phyloP scores from a whole-genome alignment of 2,888 invertebrate species.

The Xanthia togata region DNA sequence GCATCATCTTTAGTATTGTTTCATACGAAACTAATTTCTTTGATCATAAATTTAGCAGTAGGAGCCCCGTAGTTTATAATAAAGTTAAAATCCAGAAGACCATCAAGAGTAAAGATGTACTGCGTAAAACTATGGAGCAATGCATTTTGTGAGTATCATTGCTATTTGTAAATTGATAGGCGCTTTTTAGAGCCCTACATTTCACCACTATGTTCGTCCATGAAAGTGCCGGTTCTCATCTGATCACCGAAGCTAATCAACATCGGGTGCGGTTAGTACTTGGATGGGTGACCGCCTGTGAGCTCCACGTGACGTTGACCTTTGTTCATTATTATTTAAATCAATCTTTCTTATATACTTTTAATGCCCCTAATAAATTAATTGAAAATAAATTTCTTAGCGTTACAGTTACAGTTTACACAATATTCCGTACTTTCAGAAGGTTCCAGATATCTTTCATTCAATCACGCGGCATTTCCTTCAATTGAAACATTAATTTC shows the following conservation, averaged over 20 bases:
- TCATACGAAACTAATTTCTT: slow-evolving; percentile 69
- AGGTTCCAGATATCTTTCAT: neutral
- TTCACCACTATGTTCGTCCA: neutral
- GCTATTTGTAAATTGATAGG: slow-evolving; percentile 45
- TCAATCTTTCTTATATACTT: too few species aligned
- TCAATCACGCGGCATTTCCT: slow-evolving; percentile 41
- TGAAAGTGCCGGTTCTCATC: slow-evolving; percentile 83
- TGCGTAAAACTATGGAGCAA: slow-evolving; percentile 25
- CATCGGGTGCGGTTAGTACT: slow-evolving; percentile 84
- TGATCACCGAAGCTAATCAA: slow-evolving; percentile 86
- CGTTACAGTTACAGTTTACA: neutral
- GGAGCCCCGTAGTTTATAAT: slow-evolving; percentile 6
- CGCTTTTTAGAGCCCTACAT: slow-evolving; percentile 1
- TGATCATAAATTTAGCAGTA: slow-evolving; percentile 52
- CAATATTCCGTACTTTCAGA: neutral
- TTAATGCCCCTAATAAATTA: neutral
- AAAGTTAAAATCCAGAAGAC: slow-evolving; percentile 3
- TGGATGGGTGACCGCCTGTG: slow-evolving; percentile 83
- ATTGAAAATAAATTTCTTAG: too few species aligned
- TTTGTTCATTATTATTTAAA: neutral
- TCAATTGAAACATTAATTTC: slow-evolving; percentile 58
- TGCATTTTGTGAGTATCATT: slow-evolving; percentile 2
- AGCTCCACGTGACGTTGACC: slow-evolving; percentile 76
- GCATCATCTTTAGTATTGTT: slow-evolving; percentile 78
- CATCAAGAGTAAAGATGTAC: neutral